Percentiles rank a stretch among this genome's conserved stretches.
Evolutionary conservation across 2,888 invertebrate genomes (phyloP).

Genomic region (Syrphus vitripennis): DNA sequence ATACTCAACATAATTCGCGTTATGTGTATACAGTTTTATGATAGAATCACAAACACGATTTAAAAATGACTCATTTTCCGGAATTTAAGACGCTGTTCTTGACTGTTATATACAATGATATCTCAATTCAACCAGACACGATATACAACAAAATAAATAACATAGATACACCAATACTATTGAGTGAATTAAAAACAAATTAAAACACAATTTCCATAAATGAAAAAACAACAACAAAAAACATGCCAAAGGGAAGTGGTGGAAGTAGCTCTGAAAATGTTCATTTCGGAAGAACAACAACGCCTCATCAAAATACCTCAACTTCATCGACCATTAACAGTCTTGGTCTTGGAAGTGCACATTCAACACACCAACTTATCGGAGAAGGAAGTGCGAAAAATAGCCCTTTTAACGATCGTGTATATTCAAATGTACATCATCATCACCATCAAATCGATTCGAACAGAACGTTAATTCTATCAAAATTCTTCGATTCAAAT

Average conservation of each 20-base stretch:
- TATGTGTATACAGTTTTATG: neutral
- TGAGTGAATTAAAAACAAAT: constrained; percentile 6
- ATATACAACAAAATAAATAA: constrained; percentile 47
- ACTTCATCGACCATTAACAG: constrained; percentile 46
- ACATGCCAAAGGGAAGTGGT: constrained; percentile 65
- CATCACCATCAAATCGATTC: constrained; percentile 41
- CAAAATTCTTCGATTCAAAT: constrained; percentile 75
- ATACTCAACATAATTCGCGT: constrained; percentile 43
- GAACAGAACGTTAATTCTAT: constrained; percentile 73
- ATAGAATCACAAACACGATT: constrained; percentile 54
- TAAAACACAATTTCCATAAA: constrained; percentile 18
- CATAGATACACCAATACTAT: constrained; percentile 74
- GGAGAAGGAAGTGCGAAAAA: constrained; percentile 35
- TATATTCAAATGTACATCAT: constrained; percentile 50
- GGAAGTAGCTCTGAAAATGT: constrained; percentile 58
- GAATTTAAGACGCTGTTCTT: constrained; percentile 63
- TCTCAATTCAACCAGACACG: constrained; percentile 3
- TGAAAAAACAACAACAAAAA: constrained; percentile 10
- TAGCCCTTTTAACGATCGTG: constrained; percentile 26
- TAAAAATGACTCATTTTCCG: constrained; percentile 56
- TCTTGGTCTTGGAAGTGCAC: neutral
- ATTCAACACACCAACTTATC: constrained; percentile 20
- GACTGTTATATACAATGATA: constrained; percentile 13
- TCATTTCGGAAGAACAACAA: constrained; percentile 39
- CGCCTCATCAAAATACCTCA: constrained; percentile 56